Conservation (phyloP, 2,797 vertebrate species). For the Crossoptilon crossoptilon region DNA sequence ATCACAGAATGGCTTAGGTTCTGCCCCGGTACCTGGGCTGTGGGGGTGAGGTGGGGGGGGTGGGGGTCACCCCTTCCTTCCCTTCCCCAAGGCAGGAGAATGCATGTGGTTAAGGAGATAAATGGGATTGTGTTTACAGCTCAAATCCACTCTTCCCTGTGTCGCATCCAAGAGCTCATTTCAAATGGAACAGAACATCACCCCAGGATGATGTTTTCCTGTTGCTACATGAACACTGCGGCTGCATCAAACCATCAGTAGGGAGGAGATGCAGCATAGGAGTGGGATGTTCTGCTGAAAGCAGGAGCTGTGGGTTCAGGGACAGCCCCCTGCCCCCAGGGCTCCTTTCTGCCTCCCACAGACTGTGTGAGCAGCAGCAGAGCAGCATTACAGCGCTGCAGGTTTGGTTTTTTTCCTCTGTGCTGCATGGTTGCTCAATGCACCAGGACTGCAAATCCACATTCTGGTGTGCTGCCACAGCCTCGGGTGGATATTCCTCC, state of each 20-base stretch:
- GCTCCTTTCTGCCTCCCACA: conserved; percentile 22
- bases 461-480: conserved; percentile 30
- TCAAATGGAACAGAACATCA: neutral
- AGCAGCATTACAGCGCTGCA: neutral
- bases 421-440: neutral
- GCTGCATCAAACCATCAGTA: neutral
- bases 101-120: neutral
- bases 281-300: neutral
- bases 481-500: neutral
- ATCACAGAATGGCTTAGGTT: neutral
- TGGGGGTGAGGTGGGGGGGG: rapidly evolving
- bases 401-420: neutral
- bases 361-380: conserved; percentile 46
- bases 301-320: neutral
- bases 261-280: neutral
- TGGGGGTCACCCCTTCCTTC: too few relatives aligned
- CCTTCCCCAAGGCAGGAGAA: neutral
- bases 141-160: neutral
- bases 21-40: neutral
- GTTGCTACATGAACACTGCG: neutral
- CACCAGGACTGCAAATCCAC: conserved; percentile 37
- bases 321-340: conserved; percentile 20
- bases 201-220: neutral
- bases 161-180: neutral
- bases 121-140: neutral